Conservation (phyloP, 2,888 invertebrate species). For the Spisula solida region DNA sequence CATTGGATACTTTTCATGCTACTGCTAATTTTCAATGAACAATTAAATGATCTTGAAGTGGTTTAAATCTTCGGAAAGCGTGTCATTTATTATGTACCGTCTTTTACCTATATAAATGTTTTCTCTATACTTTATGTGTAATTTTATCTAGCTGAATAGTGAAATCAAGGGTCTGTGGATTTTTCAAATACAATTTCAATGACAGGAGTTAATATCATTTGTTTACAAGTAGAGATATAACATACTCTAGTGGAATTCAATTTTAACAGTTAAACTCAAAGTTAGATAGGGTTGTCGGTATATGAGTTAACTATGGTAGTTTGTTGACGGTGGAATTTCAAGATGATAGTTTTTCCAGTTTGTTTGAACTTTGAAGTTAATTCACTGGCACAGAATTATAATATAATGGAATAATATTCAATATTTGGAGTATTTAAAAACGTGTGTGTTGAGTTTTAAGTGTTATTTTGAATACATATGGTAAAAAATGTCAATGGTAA, state of each 20-base stretch:
- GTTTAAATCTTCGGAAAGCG: slow-evolving; percentile 27
- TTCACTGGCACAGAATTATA: slow-evolving; percentile 3
- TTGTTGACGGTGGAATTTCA: slow-evolving; percentile 20
- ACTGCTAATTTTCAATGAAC: slow-evolving; percentile 32
- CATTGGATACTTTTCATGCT: slow-evolving; percentile 40
- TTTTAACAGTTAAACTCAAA: slow-evolving; percentile 26
- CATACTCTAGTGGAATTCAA: slow-evolving; percentile 19
- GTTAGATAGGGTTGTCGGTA: background rate
- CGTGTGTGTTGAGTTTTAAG: slow-evolving; percentile 19
- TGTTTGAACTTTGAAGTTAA: slow-evolving; percentile 27
- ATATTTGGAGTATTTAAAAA: slow-evolving; percentile 21
- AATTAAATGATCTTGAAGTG: slow-evolving; percentile 40
- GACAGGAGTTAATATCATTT: slow-evolving; percentile 35
- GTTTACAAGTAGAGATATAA: slow-evolving; percentile 38
- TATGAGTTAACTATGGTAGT: background rate
- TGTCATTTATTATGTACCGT: slow-evolving; percentile 30
- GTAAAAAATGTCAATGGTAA: slow-evolving; percentile 41
- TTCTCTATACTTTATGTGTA: slow-evolving; percentile 40
- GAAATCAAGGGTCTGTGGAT: background rate
- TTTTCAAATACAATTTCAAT: slow-evolving; percentile 23
- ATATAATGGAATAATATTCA: slow-evolving; percentile 28
- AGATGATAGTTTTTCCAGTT: slow-evolving; percentile 25
- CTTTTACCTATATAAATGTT: slow-evolving; percentile 28
- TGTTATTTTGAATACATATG: background rate
- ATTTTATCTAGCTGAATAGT: slow-evolving; percentile 26